Evolutionary conservation across 1,140 invertebrate species (phyloP).

Genomic region (Cecropterus lyciades): DNA sequence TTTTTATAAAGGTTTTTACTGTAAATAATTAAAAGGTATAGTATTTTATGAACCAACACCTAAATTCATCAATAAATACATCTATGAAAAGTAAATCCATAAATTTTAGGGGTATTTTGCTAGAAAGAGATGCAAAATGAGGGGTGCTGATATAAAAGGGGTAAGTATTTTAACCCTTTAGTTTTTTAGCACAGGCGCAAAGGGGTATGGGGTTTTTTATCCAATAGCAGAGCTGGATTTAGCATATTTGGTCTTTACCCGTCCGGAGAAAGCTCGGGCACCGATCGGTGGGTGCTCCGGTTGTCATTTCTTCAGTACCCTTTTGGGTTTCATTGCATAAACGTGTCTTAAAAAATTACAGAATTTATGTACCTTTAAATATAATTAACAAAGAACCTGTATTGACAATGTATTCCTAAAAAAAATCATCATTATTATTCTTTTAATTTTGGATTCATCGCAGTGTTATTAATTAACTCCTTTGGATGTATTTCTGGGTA

Average conservation of each 20-base stretch:
- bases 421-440: too few relatives aligned
- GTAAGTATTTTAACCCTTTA: slow-evolving; percentile 77
- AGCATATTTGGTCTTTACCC: slow-evolving; percentile 68
- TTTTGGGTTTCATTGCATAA: slow-evolving; percentile 41
- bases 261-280: slow-evolving; percentile 43
- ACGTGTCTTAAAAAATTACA: slow-evolving; percentile 49
- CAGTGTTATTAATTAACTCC: too few relatives aligned
- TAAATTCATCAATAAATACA: too few relatives aligned
- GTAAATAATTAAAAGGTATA: too few relatives aligned
- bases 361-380: too few relatives aligned
- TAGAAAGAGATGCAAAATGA: slow-evolving; percentile 63
- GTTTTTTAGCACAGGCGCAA: slow-evolving; percentile 82
- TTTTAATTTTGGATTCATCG: too few relatives aligned
- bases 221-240: slow-evolving; percentile 70
- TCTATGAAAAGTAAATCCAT: not conserved
- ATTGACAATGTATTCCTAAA: too few relatives aligned
- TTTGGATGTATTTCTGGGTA: too few relatives aligned
- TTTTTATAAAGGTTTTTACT: too few relatives aligned
- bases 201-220: slow-evolving; percentile 64
- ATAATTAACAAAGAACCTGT: too few relatives aligned
- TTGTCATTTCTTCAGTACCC: slow-evolving; percentile 51
- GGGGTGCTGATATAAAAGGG: slow-evolving; percentile 68
- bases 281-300: slow-evolving; percentile 47
- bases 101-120: not conserved
- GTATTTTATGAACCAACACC: too few relatives aligned